phyloP scores from a whole-genome alignment of 2,113 vertebrate genomes.

The Phylloscopus trochiloides region DNA sequence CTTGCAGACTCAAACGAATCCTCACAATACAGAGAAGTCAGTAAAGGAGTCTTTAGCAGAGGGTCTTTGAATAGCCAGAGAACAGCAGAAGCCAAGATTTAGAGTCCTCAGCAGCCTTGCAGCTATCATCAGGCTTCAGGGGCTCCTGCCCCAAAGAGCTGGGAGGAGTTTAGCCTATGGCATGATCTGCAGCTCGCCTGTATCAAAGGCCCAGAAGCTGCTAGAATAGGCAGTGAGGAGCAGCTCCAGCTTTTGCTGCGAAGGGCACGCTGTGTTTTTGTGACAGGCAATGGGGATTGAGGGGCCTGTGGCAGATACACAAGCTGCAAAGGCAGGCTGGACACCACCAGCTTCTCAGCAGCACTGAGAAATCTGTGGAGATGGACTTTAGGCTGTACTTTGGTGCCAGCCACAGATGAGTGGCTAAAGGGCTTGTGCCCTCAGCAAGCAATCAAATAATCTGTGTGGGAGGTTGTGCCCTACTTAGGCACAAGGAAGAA shows the following conservation, averaged over 20 bases:
- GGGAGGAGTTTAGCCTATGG: background rate
- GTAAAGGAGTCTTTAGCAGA: background rate
- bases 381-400: background rate
- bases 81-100: too few relatives aligned
- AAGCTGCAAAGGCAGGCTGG: background rate
- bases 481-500: background rate
- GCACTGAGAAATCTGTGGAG: rapidly evolving
- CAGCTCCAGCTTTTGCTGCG: background rate
- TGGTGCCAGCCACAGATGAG: background rate
- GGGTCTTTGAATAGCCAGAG: background rate
- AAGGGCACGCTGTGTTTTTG: background rate
- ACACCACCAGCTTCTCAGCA: background rate
- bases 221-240: background rate
- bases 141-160: background rate
- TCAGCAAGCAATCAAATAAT: background rate
- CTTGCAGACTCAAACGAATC: background rate
- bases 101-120: background rate
- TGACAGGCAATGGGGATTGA: rapidly evolving
- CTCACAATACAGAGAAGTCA: background rate
- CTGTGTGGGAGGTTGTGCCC: background rate
- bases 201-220: background rate
- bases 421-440: background rate
- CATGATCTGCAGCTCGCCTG: background rate
- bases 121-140: background rate
- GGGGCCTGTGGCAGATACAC: background rate